Conservation (phyloP, 2,888 invertebrate genomes). For the Hypena proboscidalis region DNA sequence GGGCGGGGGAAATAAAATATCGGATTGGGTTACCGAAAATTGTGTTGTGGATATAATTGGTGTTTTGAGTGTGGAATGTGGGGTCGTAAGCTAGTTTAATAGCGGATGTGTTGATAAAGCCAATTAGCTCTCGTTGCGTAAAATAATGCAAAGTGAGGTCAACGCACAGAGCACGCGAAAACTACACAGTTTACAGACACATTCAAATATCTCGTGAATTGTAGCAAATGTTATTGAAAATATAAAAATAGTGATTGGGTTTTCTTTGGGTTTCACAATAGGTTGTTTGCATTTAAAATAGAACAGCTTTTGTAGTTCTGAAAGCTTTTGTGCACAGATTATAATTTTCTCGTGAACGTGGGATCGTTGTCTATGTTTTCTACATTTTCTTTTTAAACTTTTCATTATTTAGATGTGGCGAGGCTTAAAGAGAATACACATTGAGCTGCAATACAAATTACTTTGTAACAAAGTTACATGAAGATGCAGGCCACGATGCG, state of each 20-base stretch:
- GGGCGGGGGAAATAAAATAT: constrained; percentile 23
- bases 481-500: too few relatives aligned
- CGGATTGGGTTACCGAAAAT: constrained; percentile 20
- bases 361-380: background rate
- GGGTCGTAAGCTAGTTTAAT: constrained; percentile 23
- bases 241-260: constrained; percentile 41
- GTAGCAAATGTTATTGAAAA: constrained; percentile 40
- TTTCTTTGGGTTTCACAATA: constrained; percentile 39
- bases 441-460: too few relatives aligned
- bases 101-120: constrained; percentile 47
- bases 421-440: too few relatives aligned
- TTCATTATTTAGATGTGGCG: too few relatives aligned
- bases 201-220: constrained; percentile 35
- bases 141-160: constrained; percentile 42
- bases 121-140: constrained; percentile 46
- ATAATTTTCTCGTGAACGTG: constrained; percentile 15
- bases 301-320: constrained; percentile 34
- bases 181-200: constrained; percentile 28
- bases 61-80: constrained; percentile 1
- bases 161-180: constrained; percentile 30
- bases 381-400: background rate
- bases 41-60: constrained; percentile 24
- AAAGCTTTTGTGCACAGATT: constrained; percentile 29
- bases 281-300: constrained; percentile 36
- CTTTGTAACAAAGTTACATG: too few relatives aligned